These are phyloP conservation scores for Phragmatobia fuliginosa DNA, from an alignment of 2,888 invertebrate species.

Conservation along the genomic window DNA sequence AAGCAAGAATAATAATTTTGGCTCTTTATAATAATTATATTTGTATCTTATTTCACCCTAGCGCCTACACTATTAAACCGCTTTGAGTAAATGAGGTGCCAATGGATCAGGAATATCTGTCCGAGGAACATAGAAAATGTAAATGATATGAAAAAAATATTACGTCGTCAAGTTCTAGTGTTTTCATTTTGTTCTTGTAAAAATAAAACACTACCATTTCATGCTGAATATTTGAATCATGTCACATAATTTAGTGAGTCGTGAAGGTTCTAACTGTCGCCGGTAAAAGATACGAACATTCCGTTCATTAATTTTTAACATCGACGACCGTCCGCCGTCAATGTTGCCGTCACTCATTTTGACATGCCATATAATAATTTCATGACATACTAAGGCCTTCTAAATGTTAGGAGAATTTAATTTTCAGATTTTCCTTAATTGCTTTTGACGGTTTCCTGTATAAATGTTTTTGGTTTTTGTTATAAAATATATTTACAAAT, in stretches of 20 bases:
- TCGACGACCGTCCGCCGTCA: conserved; percentile 47
- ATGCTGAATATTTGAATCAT: conserved; percentile 16
- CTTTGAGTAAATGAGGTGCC: no score
- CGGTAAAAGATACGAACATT: conserved; percentile 44
- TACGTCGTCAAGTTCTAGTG: no score
- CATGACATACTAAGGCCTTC: conserved; percentile 33
- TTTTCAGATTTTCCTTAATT: conserved; percentile 23
- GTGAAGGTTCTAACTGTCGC: conserved; percentile 49
- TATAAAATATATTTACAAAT: neutral
- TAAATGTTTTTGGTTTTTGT: neutral
- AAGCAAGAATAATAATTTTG: no score
- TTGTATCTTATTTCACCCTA: no score
- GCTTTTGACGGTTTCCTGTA: conserved; percentile 3
- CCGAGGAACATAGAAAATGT: no score
- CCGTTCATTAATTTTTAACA: conserved; percentile 54
- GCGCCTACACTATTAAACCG: no score
- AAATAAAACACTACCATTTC: no score
- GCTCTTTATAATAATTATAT: no score
- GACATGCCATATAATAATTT: conserved; percentile 59
- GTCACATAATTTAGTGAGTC: conserved; percentile 35
- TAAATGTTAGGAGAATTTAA: conserved; percentile 37
- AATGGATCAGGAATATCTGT: no score
- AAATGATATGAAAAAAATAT: no score
- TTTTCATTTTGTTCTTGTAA: no score
- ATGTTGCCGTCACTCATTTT: conserved; percentile 50